Evolutionary conservation across 2,113 vertebrate genomes (phyloP), one percentile per base, ranked within the genome.

Genomic region (Rana temporaria): DNA sequence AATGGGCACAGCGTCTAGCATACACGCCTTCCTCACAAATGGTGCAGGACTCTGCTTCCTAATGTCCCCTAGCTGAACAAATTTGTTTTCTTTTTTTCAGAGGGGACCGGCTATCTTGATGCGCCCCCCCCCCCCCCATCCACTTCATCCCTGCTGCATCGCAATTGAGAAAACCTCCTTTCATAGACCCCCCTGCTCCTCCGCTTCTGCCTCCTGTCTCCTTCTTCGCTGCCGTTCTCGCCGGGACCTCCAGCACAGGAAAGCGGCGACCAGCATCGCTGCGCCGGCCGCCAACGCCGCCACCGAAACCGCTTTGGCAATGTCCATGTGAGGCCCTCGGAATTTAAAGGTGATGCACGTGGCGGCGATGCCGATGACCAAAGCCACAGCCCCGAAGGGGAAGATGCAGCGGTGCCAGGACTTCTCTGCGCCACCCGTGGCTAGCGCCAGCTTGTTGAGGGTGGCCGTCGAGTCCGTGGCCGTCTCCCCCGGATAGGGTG

Each of bases 361-460:
- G 53, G 95, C 95, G 0, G 96, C 94, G 0, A 94, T 85, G 2
- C 96, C 96, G 2, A 96, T 95, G 85, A 98, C 95, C 88, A 97
- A 85, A 0, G 95, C 96, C 85, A 98, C 95, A 62, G 95, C 95
- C 79, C 96, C 94, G 1, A 98, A 98, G 3, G 95, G 95, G 86
- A 98, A 96, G 86, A 98, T 91, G 88, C 97, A 98, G 86, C 94
- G 94, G 87, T 96, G 95, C 95, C 96, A 98, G 42, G 95, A 98
- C 88, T 96, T 95, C 90, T 97, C 96, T 0, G 95, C 95, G 68
- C 96, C 95, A 0, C 96, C 95, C 0, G 95, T 96, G 87, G 95
- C 96, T 90, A 96, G 91, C 0, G 96, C 95, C 82, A 98, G 92
- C 74, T 94, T 93, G 77, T 95, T 93, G 53, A 97, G 89, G 0